These are phyloP conservation scores for Drosophila repletoides DNA, from an alignment of 1,140 invertebrate genomes.

Conservation along the genomic window DNA sequence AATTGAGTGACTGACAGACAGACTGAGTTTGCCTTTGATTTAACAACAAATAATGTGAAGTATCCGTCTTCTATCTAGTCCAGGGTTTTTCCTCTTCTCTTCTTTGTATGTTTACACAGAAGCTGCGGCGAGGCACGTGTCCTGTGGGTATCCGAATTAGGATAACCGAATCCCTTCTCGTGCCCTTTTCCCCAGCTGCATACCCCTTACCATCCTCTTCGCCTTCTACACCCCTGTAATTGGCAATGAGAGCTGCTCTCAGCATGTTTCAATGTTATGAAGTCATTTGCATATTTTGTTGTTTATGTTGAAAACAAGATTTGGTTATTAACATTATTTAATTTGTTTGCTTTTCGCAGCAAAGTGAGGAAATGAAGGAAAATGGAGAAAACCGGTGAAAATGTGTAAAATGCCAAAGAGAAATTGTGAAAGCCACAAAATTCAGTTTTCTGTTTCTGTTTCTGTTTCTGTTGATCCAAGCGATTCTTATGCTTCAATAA, in stretches of 20 bases:
- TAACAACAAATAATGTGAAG: constrained; percentile 7
- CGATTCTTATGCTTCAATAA: constrained; percentile 41
- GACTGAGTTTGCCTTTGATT: constrained; percentile 26
- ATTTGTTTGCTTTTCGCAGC: constrained; percentile 67
- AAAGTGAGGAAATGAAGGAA: constrained; percentile 12
- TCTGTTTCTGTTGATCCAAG: constrained; percentile 76
- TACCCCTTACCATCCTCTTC: background rate
- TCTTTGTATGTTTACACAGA: constrained; percentile 19
- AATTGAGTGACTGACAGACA: constrained; percentile 24
- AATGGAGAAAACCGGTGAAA: background rate
- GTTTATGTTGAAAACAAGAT: constrained; percentile 79
- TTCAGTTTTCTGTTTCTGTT: constrained; percentile 41
- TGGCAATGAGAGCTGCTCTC: constrained; percentile 36
- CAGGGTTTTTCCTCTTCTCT: background rate
- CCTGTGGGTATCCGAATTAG: background rate
- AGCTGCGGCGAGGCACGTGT: constrained; percentile 20
- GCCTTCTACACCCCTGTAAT: background rate
- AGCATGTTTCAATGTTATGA: constrained; percentile 69
- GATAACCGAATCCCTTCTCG: too few species aligned
- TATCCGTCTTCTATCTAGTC: constrained; percentile 1
- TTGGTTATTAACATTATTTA: constrained; percentile 80
- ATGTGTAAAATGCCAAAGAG: background rate
- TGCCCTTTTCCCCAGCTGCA: background rate
- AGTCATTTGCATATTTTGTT: constrained; percentile 79
- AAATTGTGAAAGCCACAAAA: constrained; percentile 48